These are phyloP conservation scores for Oligia latruncula DNA, from an alignment of 2,888 invertebrate species.

Conservation along the genomic window DNA sequence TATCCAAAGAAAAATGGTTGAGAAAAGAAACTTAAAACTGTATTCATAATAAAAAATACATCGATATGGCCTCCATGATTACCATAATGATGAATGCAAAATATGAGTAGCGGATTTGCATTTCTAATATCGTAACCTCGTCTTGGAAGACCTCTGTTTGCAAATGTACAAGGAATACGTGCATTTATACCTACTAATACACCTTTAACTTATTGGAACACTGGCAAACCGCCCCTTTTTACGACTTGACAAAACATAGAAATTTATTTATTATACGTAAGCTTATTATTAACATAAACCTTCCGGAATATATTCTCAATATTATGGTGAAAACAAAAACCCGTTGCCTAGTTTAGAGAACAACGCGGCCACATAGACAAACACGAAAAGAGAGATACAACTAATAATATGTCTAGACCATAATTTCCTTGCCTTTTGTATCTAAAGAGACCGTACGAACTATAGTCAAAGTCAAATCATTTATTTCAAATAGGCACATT, in stretches of 20 bases:
- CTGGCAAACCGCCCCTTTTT: neutral
- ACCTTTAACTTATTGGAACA: neutral
- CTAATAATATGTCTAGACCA: neutral
- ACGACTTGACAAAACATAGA: neutral
- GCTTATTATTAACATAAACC: neutral
- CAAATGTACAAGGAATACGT: no score
- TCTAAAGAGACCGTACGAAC: neutral
- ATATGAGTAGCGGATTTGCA: neutral
- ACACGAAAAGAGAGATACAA: no score
- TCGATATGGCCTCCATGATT: neutral
- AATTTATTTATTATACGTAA: neutral
- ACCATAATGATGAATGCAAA: neutral
- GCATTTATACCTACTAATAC: neutral
- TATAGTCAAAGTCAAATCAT: no score
- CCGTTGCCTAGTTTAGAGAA: neutral
- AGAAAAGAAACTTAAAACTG: neutral
- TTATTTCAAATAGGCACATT: no score
- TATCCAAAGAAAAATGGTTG: neutral
- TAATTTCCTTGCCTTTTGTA: neutral
- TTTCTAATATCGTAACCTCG: conserved; percentile 21
- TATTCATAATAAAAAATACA: neutral
- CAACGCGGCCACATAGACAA: neutral
- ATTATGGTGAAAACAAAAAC: neutral
- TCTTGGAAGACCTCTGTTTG: neutral
- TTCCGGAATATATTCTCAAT: neutral